Percentiles rank a stretch among this genome's conserved stretches.
Evolutionary conservation across 2,888 invertebrate species (phyloP).

Genomic region (Platynereis dumerilii): DNA sequence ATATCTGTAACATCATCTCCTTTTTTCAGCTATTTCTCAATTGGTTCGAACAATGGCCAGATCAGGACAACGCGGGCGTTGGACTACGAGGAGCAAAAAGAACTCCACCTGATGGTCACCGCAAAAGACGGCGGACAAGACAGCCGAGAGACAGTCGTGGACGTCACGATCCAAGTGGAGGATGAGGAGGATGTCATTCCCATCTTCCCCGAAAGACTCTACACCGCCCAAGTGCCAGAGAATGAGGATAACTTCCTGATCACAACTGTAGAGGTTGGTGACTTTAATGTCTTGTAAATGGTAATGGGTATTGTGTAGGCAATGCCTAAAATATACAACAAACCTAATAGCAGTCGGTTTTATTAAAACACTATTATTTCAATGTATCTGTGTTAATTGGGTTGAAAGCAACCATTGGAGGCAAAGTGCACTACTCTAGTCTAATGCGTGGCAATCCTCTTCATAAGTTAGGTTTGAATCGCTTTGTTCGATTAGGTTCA

Average conservation of each 20-base stretch:
- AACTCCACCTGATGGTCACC: constrained; percentile 30
- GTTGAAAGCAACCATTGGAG: too few relatives aligned
- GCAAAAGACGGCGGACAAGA: constrained; percentile 31
- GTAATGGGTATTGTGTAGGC: too few relatives aligned
- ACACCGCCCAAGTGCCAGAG: constrained; percentile 36
- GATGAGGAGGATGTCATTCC: constrained; percentile 33
- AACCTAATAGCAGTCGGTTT: too few relatives aligned
- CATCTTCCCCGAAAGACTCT: constrained; percentile 32
- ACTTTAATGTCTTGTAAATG: too few relatives aligned
- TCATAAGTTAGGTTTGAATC: too few relatives aligned
- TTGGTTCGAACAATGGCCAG: constrained; percentile 33
- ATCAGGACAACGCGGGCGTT: constrained; percentile 30
- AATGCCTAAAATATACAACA: too few relatives aligned
- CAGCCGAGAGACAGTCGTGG: constrained; percentile 23
- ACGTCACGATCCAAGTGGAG: constrained; percentile 29
- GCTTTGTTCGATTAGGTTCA: too few relatives aligned
- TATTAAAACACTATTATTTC: too few relatives aligned
- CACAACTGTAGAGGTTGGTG: constrained; percentile 33
- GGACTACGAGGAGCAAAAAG: constrained; percentile 26
- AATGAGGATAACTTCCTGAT: constrained; percentile 32
- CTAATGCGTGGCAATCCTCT: too few relatives aligned
- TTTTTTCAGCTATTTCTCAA: constrained; percentile 29
- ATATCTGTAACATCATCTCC: too few relatives aligned
- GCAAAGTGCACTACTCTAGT: too few relatives aligned
- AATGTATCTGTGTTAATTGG: too few relatives aligned